phyloP scores from a whole-genome alignment of 2,113 vertebrate genomes.

The Corythaixoides concolor region DNA sequence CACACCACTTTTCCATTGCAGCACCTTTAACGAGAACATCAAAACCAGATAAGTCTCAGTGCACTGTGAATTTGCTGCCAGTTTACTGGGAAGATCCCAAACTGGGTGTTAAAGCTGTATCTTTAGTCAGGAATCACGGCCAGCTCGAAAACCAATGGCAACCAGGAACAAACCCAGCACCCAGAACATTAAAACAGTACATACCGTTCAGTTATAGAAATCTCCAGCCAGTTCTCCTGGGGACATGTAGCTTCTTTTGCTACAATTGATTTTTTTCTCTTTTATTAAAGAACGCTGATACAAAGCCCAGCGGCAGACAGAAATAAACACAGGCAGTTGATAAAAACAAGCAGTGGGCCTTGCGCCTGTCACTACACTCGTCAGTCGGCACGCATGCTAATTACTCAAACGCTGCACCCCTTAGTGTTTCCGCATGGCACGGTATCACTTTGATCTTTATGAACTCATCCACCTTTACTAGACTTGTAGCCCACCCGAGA shows the following conservation, averaged over 20 bases:
- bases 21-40: neutral
- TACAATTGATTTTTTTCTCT: neutral
- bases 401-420: neutral
- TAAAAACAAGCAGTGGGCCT: neutral
- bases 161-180: neutral
- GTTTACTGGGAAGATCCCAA: constrained; percentile 5
- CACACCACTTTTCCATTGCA: neutral
- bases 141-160: neutral
- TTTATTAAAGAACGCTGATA: neutral
- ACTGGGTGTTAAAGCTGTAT: neutral
- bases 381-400: neutral
- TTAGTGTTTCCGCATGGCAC: neutral
- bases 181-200: neutral
- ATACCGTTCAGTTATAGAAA: neutral
- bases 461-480: neutral
- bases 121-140: neutral
- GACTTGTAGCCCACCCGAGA: neutral
- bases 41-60: neutral
- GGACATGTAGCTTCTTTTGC: neutral
- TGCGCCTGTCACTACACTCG: neutral
- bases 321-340: neutral
- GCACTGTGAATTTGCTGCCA: neutral
- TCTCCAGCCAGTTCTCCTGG: neutral
- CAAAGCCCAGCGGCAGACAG: neutral
- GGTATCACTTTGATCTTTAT: neutral